phyloP scores from a whole-genome alignment of 1,140 invertebrate species.

The Cotesia vestalis region DNA sequence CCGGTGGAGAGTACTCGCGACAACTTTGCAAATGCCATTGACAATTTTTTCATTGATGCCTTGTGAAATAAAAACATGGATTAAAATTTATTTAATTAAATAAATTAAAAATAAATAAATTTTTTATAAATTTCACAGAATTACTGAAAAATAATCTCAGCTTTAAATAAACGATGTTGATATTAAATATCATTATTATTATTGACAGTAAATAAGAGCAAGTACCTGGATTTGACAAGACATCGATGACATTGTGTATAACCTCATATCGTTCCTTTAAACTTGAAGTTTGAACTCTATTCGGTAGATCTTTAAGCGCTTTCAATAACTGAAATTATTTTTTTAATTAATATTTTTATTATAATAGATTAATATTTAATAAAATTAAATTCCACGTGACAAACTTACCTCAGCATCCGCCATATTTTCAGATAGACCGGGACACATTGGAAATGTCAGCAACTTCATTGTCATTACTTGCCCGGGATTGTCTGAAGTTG shows the following conservation, averaged over 20 bases:
- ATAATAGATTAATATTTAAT: constrained; percentile 34
- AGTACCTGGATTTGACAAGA: constrained; percentile 78
- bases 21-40: constrained; percentile 78
- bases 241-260: constrained; percentile 75
- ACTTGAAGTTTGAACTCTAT: constrained; percentile 80
- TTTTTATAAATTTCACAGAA: too few species aligned
- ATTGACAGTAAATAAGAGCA: constrained; percentile 8
- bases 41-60: constrained; percentile 82
- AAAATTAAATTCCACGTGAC: constrained; percentile 56
- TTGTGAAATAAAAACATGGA: constrained; percentile 50
- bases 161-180: constrained; percentile 41
- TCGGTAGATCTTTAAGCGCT: constrained; percentile 81
- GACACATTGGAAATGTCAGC: neutral
- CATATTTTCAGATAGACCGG: constrained; percentile 53
- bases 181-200: constrained; percentile 11
- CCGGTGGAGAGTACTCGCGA: constrained; percentile 77
- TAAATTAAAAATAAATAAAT: too few species aligned
- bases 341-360: constrained; percentile 20
- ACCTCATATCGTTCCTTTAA: constrained; percentile 77
- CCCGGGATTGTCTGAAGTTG: too few species aligned
- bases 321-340: constrained; percentile 72
- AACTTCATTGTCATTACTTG: too few species aligned
- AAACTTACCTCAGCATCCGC: constrained; percentile 61
- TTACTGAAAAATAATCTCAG: neutral
- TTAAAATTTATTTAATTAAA: neutral